Base-by-base conservation (phyloP, 2,113 vertebrate species). In the Malurus cyaneus region DNA sequence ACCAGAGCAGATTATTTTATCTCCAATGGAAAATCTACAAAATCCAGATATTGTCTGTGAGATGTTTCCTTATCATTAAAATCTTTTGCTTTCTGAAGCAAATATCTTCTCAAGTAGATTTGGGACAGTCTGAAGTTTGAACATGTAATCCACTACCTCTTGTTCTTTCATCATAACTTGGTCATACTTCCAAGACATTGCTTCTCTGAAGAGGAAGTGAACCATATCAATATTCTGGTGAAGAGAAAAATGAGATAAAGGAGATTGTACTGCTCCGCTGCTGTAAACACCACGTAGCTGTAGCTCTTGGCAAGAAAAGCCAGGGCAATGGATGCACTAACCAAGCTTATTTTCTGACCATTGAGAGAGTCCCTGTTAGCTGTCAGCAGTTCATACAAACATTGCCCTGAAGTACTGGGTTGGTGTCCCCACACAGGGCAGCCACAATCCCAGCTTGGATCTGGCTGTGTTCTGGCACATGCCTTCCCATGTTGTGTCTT, bases 401-500 rank as follows among this genome's bases (percentile, higher is more conserved):
- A 65, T 12, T 11, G 34, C 10, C 41, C 36, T 67, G 24, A 56
- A 56, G 49, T 29, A 34, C 70, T 49, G 61, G 64, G 39, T 12
- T 1, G 1, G 44, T n/a, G 28, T 87, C 24, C 39, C 12, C 53
- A 49, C 0, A 1, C 14, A 19, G 47, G 31, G 18, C 26, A 65
- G 69, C 42, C 2, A 1, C 3, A 0, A 17, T 12, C 39, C 32
- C 34, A 4, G 0, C 5, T 1, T 7, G 56, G 18, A 28, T 62
- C 34, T 36, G 42, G 19, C 23, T 54, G 65, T 21, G 28, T 1
- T 29, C 53, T 69, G 76, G 39, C 46, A 53, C 0, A 0, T 6
- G 29, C 18, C n/a, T 71, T 84, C n/a, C 24, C 18, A 64, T 3
- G 1, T 23, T 47, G 17, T 31, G 44, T 3, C 0, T 57, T 5